Evolutionary conservation across 2,797 vertebrate genomes (phyloP), one percentile per base, ranked within the genome.

Genomic region (Podarcis siculus): DNA sequence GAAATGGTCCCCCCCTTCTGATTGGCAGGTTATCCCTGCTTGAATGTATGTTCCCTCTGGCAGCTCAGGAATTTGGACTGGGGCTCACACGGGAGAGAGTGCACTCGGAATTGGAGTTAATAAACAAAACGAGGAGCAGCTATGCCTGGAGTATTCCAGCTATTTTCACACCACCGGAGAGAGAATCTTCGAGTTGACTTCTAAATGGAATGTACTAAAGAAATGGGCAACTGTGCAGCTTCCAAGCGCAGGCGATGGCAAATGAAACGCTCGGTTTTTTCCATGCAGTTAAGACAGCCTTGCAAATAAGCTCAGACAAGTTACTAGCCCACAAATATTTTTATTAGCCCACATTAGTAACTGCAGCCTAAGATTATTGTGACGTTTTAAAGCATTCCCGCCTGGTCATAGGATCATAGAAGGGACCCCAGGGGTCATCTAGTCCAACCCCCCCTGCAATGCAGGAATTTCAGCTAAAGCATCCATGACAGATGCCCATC

Each of bases 41-140:
- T 25, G 23, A 69, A 67, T n/a, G 10, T n/a, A 17, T 73, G 67
- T 83, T 83, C 86, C 42, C 72, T 87, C 86, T 69, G 78, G 86
- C 66, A 87, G 82, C 86, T 69, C 10, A 85, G 82, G 82, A 90
- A 90, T 90, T 90, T 85, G 83, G 78, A 85, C 71, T 30, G 66
- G 13, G 9, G 30, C 82, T 75, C 13, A 61, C 35, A 45, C 78
- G 17, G 5, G 58, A 81, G 77, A 81, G 77, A 77, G 82, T 9
- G 8, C 17, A 8, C 71, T 69, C 78, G 4, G 27, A 71, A 82
- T 42, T 25, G 39, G 66, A 61, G 39, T 77, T 81, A 81, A 77
- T 85, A 82, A 85, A 86, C 88, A 89, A 89, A 89, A 37, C 27
- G 61, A 82, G 86, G 67, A 89, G n/a, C 83, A 86, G 71, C 88